phyloP scores from a whole-genome alignment of 2,888 invertebrate genomes.

The Hyles lineata region DNA sequence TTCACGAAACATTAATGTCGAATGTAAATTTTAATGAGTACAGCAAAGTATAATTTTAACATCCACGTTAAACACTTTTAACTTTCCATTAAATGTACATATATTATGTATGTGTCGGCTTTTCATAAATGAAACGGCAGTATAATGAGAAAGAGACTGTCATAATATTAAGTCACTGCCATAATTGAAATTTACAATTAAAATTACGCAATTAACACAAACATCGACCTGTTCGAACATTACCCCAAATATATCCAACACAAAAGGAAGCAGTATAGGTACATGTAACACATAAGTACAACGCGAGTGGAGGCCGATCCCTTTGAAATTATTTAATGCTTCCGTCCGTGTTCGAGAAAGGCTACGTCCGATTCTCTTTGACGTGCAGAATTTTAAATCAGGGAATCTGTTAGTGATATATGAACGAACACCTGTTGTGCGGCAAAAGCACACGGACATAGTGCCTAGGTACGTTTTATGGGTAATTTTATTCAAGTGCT shows the following conservation, averaged over 20 bases:
- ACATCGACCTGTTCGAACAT: too few relatives aligned
- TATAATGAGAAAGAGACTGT: too few relatives aligned
- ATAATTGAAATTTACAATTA: too few relatives aligned
- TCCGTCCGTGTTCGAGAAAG: constrained; percentile 1
- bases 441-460: background rate
- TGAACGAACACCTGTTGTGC: background rate
- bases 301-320: background rate
- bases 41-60: too few relatives aligned
- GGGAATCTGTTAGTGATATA: background rate
- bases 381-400: constrained; percentile 1
- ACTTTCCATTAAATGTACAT: too few relatives aligned
- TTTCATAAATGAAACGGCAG: too few relatives aligned
- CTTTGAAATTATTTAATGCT: constrained; percentile 8
- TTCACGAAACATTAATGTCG: too few relatives aligned
- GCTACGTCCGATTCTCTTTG: constrained; percentile 5
- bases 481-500: background rate
- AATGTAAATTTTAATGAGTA: too few relatives aligned
- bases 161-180: too few relatives aligned
- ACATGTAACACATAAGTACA: background rate
- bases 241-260: background rate
- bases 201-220: too few relatives aligned
- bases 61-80: too few relatives aligned
- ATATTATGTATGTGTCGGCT: too few relatives aligned
- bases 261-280: background rate
- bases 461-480: background rate